Evolutionary conservation across 1,140 invertebrate genomes (phyloP).

Genomic region (Dinoponera quadriceps): DNA sequence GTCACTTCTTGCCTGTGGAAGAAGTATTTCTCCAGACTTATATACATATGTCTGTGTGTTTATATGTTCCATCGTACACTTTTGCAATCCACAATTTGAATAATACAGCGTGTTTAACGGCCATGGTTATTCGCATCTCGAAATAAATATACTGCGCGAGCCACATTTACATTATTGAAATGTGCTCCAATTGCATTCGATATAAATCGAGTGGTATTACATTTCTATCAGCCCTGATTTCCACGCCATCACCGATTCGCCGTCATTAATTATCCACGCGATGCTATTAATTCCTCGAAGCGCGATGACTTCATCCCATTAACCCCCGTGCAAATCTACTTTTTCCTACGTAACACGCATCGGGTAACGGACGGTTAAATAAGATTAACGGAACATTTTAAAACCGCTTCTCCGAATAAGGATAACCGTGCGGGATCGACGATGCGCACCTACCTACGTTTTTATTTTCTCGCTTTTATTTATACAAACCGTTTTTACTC

Average conservation of each 20-base stretch:
- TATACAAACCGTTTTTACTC: background rate
- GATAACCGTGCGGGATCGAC: background rate
- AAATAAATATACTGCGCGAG: slow-evolving; percentile 43
- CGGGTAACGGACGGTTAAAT: slow-evolving; percentile 7
- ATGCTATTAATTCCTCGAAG: slow-evolving; percentile 54
- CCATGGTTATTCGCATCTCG: slow-evolving; percentile 24
- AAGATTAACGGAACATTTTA: slow-evolving; percentile 17
- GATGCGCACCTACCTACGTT: too few relatives aligned
- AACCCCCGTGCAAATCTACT: slow-evolving; percentile 30
- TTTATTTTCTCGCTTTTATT: slow-evolving; percentile 1
- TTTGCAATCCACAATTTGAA: slow-evolving; percentile 18
- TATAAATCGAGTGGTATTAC: slow-evolving; percentile 52
- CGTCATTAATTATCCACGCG: slow-evolving; percentile 41
- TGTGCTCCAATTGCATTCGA: slow-evolving; percentile 30
- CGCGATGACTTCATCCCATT: slow-evolving; percentile 17
- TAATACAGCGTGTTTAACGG: slow-evolving; percentile 16
- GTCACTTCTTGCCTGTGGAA: background rate
- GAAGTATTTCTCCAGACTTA: slow-evolving; percentile 5
- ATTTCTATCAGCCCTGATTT: slow-evolving; percentile 51
- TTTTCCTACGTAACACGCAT: slow-evolving; percentile 3
- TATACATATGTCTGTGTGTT: background rate
- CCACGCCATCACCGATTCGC: slow-evolving; percentile 41
- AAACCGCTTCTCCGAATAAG: slow-evolving; percentile 7
- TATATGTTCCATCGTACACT: background rate
- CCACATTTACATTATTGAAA: slow-evolving; percentile 54